Evolutionary conservation across 2,888 invertebrate species (phyloP), one percentile per base, ranked within the genome.

Genomic region (Adineta ricciae): DNA sequence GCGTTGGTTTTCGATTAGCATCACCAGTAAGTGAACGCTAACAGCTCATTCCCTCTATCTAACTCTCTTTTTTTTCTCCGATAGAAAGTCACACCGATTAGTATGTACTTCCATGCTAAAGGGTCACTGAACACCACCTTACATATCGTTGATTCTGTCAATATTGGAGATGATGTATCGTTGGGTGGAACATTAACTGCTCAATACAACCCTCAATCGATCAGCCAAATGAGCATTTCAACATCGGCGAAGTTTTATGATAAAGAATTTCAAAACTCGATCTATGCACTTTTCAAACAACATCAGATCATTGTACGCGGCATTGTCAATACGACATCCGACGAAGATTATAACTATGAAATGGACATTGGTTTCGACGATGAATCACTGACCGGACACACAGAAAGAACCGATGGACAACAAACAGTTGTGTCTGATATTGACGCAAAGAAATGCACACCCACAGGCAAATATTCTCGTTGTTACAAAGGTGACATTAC

Each of bases 401-500:
- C 41, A 38, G 78, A 78, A 78, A 21, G 78, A 78, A 78, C 78
- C 1, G 78, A 78, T 78, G 41, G 38, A 41, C 41, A 78, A 38
- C 78, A 78, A 78, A 78, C 41, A 78, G n/a, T 3, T 41, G 24
- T 41, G n/a, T 38, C 78, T 24, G 41, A 78, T 78, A 78, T 78
- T 41, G n/a, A 24, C 14, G 41, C 78, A 1, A 78, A 78, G 9
- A 78, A 38, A 78, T 78, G 78, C n/a, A 8, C 78, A 41, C 11
- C 41, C 7, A 41, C 24, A 11, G 41, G 41, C 7, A 24, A 41
- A 41, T 38, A 41, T n/a, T 19, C 8, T 38, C 38, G 78, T 41
- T 78, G 78, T 14, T 78, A 78, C n/a, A 41, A 38, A 41, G 78
- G 78, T 78, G 78, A 78, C n/a, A 41, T 78, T 24, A n/a, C n/a